Conservation (phyloP, 2,888 invertebrate genomes). For the Octonoba sinensis region DNA sequence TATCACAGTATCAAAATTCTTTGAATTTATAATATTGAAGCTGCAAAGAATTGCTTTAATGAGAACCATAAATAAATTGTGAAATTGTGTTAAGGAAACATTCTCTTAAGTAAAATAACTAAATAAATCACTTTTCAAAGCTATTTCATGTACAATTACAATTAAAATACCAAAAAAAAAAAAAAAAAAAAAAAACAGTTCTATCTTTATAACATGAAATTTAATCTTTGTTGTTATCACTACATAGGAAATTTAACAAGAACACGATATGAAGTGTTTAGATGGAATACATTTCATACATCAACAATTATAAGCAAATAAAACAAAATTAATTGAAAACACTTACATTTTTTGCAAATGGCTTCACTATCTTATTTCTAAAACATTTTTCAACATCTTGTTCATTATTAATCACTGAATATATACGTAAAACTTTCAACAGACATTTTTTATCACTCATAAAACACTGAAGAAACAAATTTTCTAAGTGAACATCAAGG, state of each 20-base stretch:
- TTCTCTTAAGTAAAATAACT: background rate
- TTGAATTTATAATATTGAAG: too few species aligned
- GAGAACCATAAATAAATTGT: too few species aligned
- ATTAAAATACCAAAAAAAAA: background rate
- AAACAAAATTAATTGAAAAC: background rate
- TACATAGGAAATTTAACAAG: too few species aligned
- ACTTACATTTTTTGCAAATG: constrained; percentile 76
- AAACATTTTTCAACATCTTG: constrained; percentile 81
- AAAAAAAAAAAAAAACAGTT: too few species aligned
- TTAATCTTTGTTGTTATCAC: too few species aligned
- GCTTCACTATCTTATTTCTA: constrained; percentile 78
- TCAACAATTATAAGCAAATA: too few species aligned
- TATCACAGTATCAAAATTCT: too few species aligned
- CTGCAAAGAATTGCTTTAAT: too few species aligned
- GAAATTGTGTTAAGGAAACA: background rate
- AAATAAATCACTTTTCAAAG: background rate
- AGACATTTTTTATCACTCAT: constrained; percentile 68
- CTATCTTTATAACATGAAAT: too few species aligned
- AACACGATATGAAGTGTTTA: too few species aligned
- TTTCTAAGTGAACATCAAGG: constrained; percentile 69
- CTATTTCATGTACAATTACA: background rate
- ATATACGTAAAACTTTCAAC: constrained; percentile 74
- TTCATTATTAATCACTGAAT: constrained; percentile 79
- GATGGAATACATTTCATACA: too few species aligned
- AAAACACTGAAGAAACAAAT: constrained; percentile 70